Evolutionary conservation across 2,113 vertebrate species (phyloP).

Genomic region (Aepyceros melampus): DNA sequence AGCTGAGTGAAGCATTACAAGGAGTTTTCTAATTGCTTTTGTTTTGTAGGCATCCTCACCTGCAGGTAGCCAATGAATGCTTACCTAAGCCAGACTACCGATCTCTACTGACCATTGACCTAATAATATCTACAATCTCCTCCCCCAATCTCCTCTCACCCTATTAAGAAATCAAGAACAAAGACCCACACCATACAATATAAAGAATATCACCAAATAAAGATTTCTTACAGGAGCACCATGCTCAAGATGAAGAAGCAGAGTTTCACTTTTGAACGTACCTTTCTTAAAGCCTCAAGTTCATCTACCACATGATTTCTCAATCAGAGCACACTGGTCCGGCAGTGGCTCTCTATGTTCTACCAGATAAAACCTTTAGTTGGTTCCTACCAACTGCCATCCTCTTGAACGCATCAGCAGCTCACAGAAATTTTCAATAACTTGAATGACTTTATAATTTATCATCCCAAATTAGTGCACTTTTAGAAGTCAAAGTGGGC

Average conservation of each 20-base stretch:
- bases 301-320: not conserved
- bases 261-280: not conserved
- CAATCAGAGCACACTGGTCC: not conserved
- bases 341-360: fast-evolving
- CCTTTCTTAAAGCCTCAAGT: not conserved
- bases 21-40: conserved; percentile 73
- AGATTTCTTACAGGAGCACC: not conserved
- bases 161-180: conserved; percentile 45
- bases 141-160: conserved; percentile 1
- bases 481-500: not conserved
- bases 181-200: not conserved
- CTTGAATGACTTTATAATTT: not conserved
- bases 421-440: not conserved
- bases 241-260: not conserved
- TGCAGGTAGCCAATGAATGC: conserved; percentile 69
- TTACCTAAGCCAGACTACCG: conserved; percentile 62
- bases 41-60: conserved; percentile 58
- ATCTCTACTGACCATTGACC: conserved; percentile 51
- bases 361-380: not conserved
- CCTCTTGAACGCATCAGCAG: not conserved
- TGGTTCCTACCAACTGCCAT: not conserved
- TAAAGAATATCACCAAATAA: not conserved
- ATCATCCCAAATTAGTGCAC: not conserved
- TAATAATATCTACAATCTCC: conserved; percentile 24
- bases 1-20: conserved; percentile 69